Base-by-base conservation (phyloP, 2,888 invertebrate species). In the Rhagonycha lutea region DNA sequence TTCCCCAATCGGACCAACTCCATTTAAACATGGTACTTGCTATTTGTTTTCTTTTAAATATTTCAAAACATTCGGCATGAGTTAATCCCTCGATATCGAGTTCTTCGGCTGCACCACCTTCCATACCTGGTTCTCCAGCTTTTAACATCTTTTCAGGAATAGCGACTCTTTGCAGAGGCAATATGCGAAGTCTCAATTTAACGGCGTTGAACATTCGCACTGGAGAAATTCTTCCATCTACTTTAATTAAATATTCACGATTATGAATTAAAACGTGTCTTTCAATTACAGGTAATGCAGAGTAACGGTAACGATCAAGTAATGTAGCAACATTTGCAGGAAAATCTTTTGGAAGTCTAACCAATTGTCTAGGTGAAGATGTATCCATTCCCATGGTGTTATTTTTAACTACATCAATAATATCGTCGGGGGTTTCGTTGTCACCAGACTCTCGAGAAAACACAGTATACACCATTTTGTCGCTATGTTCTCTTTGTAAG, bases 1-100 rank as follows among this genome's bases (percentile, higher is more conserved):
- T 89, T 61, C 86, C 88, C 92, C 92, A 93, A 67, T 89, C 87
- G 4, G 92, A 92, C 79, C 91, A 84, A 67, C 83, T 83, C 89
- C 89, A 90, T 76, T 86, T 86, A 79, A 86, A 89, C 77, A 82
- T 81, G 0, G 83, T 79, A 18, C 84, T 84, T 14, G 87, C 81
- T 0, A 83, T 83, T 11, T 85, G 82, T 75, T 79, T 82, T 23
- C 79, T 82, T 24, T 81, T 75, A 14, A 89, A 81, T 61, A 83
- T 78, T 62, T 83, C 81, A 60, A 87, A 88, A n/a, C 81, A 82
- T 71, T 88, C 86, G 23, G 87, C 85, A 2, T 82, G 79, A n/a
- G 81, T 80, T 60, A 80, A 72, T 12, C 74, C 79, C 28, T 83
- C 82, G 26, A 82, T 75, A n/a, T 83, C 79, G 12, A 79, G 62